A percentile compares a stretch with the other conserved stretches of the same genome.
phyloP scores from a whole-genome alignment of 2,888 invertebrate genomes.

The Rapana venosa region DNA sequence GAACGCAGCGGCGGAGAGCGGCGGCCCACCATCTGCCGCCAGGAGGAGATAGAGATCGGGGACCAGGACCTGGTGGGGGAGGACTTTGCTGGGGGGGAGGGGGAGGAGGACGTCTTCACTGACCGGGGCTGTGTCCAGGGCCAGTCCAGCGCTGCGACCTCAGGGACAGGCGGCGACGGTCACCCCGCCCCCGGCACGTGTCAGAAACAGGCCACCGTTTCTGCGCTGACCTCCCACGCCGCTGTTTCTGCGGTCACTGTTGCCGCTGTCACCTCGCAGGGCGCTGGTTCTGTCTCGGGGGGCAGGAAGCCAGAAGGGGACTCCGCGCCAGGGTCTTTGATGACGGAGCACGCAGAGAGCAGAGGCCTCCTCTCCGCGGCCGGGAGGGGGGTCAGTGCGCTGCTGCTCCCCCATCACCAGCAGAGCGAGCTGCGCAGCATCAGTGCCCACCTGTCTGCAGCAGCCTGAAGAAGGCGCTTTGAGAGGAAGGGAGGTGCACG shows the following conservation, averaged over 20 bases:
- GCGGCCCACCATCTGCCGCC: constrained; percentile 41
- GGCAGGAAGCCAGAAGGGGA: no score
- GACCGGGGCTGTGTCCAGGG: not conserved
- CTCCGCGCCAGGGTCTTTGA: no score
- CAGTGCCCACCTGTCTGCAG: not conserved
- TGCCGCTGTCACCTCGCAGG: no score
- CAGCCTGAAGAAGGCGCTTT: not conserved
- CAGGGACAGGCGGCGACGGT: no score
- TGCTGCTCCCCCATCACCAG: not conserved
- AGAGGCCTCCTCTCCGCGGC: no score
- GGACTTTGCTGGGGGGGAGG: constrained; percentile 30
- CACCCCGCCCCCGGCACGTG: no score
- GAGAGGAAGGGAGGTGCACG: not conserved
- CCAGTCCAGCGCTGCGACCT: no score
- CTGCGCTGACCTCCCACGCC: no score
- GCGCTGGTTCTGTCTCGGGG: no score
- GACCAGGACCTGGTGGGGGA: constrained; percentile 35
- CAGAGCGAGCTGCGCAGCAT: not conserved
- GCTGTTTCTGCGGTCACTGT: no score
- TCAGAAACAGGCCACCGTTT: no score
- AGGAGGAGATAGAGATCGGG: constrained; percentile 41
- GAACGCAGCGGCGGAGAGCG: constrained; percentile 41
- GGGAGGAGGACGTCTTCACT: constrained; percentile 15
- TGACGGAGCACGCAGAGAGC: no score
- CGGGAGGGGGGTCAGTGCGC: not conserved